Conservation (phyloP, 2,113 vertebrate genomes). For the Oncorhynchus clarkii region DNA sequence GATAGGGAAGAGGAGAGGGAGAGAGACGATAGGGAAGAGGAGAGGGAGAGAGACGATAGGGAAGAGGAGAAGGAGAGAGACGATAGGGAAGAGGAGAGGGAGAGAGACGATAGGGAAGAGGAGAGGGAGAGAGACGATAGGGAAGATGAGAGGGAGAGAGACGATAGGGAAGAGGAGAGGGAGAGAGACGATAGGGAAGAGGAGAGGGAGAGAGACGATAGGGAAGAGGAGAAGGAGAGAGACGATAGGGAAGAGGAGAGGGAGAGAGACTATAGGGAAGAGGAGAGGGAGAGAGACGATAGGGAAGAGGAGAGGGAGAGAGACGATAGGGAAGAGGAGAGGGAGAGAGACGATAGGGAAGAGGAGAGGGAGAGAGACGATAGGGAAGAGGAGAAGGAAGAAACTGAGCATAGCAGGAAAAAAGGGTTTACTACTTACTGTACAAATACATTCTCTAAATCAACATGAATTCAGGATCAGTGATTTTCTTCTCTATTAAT, state of each 20-base stretch:
- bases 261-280: not conserved
- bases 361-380: constrained; percentile 13
- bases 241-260: not conserved
- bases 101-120: not conserved
- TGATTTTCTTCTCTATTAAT: too few species aligned
- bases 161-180: too few species aligned
- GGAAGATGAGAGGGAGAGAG: not conserved
- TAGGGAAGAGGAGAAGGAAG: not conserved
- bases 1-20: not conserved
- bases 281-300: constrained; percentile 3
- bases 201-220: not conserved
- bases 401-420: too few species aligned
- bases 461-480: too few species aligned
- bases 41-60: not conserved
- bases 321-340: constrained; percentile 10
- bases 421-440: too few species aligned
- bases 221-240: constrained; percentile 12
- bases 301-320: constrained; percentile 17
- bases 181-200: not conserved
- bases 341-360: constrained; percentile 8
- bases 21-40: not conserved
- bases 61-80: not conserved
- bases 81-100: not conserved
- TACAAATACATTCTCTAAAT: too few species aligned
- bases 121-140: not conserved